Base-by-base conservation (phyloP, 2,888 invertebrate species). In the Polyploca ridens region DNA sequence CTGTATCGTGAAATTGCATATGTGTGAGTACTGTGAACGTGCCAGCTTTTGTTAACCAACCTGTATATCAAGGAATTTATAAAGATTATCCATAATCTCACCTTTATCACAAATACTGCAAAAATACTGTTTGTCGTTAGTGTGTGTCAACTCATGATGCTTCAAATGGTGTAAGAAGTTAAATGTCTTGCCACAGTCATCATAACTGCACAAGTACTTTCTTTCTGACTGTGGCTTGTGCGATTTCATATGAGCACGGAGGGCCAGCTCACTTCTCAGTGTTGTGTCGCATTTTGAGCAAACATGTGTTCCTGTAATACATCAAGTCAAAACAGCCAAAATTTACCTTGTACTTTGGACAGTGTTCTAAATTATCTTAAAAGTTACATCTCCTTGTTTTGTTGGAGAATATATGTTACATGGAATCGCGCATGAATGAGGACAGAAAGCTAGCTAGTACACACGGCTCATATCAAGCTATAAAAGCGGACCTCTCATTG, bases 81-180 rank as follows among this genome's bases (percentile, higher is more conserved):
- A 27, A 27, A 27, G 27, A 27, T 27, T 16, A 13, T 58, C 33
- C 59, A 62, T 7, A 38, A 0, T 58, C 75, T 75, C 70, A 94
- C 94, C 94, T 86, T 91, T 94, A 5, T 86, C 88, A 78, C 94
- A 94, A 54, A 83, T 72, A 68, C 77, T 83, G 74, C 94, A 94
- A 66, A 78, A 89, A 75, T 91, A 80, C 66, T 89, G 91, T 69
- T 90, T 93, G 1, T 75, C 75, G 44, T 91, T 85, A 3, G 88
- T 89, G 67, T 94, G 94, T 0, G 91, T 91, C 38, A 91, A 73
- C 69, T 91, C 90, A 71, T 94, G 94, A 66, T 94, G 90, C 67
- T 88, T 91, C 66, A 93, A 74, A 73, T 94, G 94, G 65, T 94
- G 94, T 3, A 84, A 73, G 69, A 93, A 94, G 72, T 94, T 94